These are phyloP conservation scores for Nyctereutes procyonoides DNA, from an alignment of 2,113 vertebrate species.

Conservation along the genomic window DNA sequence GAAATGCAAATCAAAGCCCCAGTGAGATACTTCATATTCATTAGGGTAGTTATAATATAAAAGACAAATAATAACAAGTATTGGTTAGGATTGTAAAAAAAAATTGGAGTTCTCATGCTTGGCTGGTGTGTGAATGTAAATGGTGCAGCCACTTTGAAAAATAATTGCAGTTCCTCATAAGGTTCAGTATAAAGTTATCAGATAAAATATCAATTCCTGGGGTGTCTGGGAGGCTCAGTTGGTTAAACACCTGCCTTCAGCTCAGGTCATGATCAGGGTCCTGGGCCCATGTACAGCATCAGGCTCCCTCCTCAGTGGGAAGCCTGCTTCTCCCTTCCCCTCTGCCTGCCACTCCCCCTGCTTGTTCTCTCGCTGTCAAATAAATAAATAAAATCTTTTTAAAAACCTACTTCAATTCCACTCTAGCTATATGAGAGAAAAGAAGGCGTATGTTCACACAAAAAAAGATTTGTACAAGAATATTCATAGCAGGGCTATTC, in stretches of 20 bases:
- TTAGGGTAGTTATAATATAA: neutral
- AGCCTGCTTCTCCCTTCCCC: too few species aligned
- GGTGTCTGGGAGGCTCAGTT: too few species aligned
- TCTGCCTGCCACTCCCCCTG: too few species aligned
- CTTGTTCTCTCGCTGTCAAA: too few species aligned
- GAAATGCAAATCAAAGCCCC: neutral
- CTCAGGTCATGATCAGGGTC: too few species aligned
- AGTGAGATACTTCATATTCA: neutral
- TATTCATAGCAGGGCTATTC: neutral
- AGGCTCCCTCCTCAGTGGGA: too few species aligned
- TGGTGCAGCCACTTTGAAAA: neutral
- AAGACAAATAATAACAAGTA: neutral
- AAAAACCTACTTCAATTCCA: neutral
- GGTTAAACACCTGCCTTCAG: too few species aligned
- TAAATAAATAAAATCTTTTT: too few species aligned
- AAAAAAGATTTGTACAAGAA: neutral
- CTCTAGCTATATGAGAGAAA: neutral
- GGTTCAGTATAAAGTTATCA: neutral
- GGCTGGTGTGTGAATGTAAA: neutral
- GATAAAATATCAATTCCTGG: neutral
- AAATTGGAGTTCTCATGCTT: neutral
- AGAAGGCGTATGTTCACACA: neutral
- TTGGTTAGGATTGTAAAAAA: neutral
- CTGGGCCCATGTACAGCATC: too few species aligned
- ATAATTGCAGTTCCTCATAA: neutral